Percentiles rank a stretch among this genome's conserved stretches.
Evolutionary conservation across 64 coral and sea anemone genomes (phyloP).

Genomic region (Platygyra sinensis): DNA sequence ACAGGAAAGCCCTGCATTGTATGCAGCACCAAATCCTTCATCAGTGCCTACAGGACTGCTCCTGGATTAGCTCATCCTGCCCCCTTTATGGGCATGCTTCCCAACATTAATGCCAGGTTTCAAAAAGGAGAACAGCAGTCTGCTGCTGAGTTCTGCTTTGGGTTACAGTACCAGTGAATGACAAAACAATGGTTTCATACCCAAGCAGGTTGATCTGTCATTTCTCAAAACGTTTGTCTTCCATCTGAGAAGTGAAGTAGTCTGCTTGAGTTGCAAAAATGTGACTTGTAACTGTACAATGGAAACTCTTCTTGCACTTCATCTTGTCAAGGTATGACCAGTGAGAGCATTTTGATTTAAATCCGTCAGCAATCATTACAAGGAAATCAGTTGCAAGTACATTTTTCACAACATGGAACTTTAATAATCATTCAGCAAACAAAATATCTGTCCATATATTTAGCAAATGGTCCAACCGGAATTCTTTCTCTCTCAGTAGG

Average conservation of each 20-base stretch:
- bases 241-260: not conserved
- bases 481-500: too few relatives aligned
- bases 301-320: conserved; percentile 50
- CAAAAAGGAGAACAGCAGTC: conserved; percentile 47
- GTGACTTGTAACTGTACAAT: conserved; percentile 37
- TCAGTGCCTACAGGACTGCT: conserved; percentile 21
- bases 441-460: too few relatives aligned
- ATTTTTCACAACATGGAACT: too few relatives aligned
- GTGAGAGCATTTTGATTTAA: too few relatives aligned
- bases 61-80: conserved; percentile 11
- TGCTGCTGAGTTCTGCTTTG: conserved; percentile 48
- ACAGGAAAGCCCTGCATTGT: conserved; percentile 18
- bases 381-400: too few relatives aligned
- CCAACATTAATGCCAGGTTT: conserved; percentile 1
- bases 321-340: conserved; percentile 28
- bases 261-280: conserved; percentile 41
- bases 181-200: conserved; percentile 53
- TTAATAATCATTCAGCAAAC: too few relatives aligned
- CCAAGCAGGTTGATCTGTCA: conserved; percentile 37
- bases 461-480: too few relatives aligned
- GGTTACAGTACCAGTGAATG: conserved; percentile 4
- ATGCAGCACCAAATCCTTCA: conserved; percentile 15
- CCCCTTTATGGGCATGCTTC: conserved; percentile 16
- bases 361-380: too few relatives aligned
- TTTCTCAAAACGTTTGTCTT: conserved; percentile 64